A percentile compares a stretch with the other conserved stretches of the same genome.
Conservation (phyloP, 1,140 invertebrate genomes). For the Daktulosphaira vitifoliae region DNA sequence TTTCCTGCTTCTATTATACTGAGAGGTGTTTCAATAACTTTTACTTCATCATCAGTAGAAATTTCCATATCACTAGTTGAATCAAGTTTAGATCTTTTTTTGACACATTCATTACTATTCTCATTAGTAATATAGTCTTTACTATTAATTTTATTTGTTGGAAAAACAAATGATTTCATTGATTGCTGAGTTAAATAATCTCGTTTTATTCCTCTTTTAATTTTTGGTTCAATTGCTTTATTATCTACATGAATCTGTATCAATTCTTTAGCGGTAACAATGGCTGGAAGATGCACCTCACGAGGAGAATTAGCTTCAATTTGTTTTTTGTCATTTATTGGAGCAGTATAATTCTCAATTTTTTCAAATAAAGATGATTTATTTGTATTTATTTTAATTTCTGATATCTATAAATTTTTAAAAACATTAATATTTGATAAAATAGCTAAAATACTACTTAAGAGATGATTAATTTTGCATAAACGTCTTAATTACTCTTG, state of each 20-base stretch:
- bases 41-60: slow-evolving; percentile 15
- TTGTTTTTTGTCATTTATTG: not conserved
- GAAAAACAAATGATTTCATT: slow-evolving; percentile 19
- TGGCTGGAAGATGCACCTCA: not conserved
- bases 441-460: too few relatives aligned
- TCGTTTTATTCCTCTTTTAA: slow-evolving; percentile 25
- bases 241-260: slow-evolving; percentile 29
- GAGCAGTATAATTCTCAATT: slow-evolving; percentile 10
- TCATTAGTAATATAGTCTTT: not conserved
- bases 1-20: too few relatives aligned
- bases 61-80: slow-evolving; percentile 16
- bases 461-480: too few relatives aligned
- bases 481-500: too few relatives aligned
- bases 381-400: slow-evolving; percentile 8
- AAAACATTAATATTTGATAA: not conserved
- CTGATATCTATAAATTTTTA: not conserved
- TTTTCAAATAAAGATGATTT: slow-evolving; percentile 15
- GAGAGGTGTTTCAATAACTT: not conserved
- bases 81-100: slow-evolving; percentile 6
- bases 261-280: slow-evolving; percentile 29
- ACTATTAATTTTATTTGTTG: not conserved
- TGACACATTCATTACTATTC: slow-evolving; percentile 4
- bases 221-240: slow-evolving; percentile 1
- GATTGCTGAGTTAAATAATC: slow-evolving; percentile 20
- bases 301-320: not conserved